These are phyloP conservation scores for Blera fallax DNA, from an alignment of 2,888 invertebrate genomes.

Conservation along the genomic window DNA sequence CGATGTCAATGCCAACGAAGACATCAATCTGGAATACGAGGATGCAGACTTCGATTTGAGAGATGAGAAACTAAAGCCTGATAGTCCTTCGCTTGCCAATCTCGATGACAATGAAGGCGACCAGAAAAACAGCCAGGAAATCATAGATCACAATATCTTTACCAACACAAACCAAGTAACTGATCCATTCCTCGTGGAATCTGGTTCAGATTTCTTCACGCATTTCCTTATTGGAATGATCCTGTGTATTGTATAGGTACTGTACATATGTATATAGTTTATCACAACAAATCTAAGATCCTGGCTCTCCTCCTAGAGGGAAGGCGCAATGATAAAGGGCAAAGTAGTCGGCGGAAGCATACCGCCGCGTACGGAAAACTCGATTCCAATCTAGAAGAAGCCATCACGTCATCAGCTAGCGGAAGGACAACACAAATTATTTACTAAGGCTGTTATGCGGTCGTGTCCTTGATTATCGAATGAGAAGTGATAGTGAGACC, in stretches of 20 bases:
- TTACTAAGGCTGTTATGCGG: conserved; percentile 67
- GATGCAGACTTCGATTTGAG: not conserved
- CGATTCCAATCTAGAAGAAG: conserved; percentile 87
- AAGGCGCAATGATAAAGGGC: conserved; percentile 76
- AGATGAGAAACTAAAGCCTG: not conserved
- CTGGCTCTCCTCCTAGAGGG: conserved; percentile 86
- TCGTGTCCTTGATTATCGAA: not conserved
- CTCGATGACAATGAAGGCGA: conserved; percentile 29
- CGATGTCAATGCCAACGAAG: conserved; percentile 22
- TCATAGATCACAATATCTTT: too few relatives aligned
- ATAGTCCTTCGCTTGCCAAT: not conserved
- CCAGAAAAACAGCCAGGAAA: conserved; percentile 45
- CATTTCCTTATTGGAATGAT: conserved; percentile 86
- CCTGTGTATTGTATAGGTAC: conserved; percentile 84
- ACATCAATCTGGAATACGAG: conserved; percentile 10
- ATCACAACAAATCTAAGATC: conserved; percentile 87
- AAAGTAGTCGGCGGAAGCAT: conserved; percentile 83
- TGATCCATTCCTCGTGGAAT: conserved; percentile 80
- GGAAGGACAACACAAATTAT: conserved; percentile 75
- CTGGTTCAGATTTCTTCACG: conserved; percentile 86
- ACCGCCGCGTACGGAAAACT: conserved; percentile 86
- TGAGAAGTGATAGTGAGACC: too few relatives aligned
- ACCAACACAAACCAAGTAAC: not conserved
- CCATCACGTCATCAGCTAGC: conserved; percentile 83
- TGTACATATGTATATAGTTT: conserved; percentile 85